Percentiles rank a stretch among this genome's conserved stretches.
Evolutionary conservation across 1,140 invertebrate species (phyloP).

Genomic region (Venturia canescens): DNA sequence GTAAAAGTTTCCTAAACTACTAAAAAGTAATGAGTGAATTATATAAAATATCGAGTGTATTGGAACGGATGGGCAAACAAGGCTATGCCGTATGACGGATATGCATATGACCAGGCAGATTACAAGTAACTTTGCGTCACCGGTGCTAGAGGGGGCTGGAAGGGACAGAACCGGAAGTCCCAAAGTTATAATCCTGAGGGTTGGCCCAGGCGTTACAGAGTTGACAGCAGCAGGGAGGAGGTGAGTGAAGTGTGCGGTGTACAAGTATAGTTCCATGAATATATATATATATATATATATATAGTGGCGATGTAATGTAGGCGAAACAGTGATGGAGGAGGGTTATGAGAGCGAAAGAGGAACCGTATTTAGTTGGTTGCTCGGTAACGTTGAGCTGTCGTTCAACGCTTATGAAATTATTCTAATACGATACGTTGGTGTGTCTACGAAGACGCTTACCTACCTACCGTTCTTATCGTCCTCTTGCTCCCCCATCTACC

Average conservation of each 20-base stretch:
- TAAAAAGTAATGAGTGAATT: neutral
- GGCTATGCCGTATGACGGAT: conserved; percentile 14
- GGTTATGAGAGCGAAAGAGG: neutral
- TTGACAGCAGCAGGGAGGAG: conserved; percentile 23
- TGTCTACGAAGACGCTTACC: conserved; percentile 25
- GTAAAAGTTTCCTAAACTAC: neutral
- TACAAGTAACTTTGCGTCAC: conserved; percentile 24
- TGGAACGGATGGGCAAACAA: neutral
- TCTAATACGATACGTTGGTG: conserved; percentile 44
- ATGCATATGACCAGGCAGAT: conserved; percentile 32
- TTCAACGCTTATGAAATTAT: conserved; percentile 49
- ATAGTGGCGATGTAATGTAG: neutral
- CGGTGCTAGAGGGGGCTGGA: neutral
- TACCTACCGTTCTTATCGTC: conserved; percentile 13
- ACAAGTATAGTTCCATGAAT: neutral
- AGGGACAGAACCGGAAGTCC: conserved; percentile 20
- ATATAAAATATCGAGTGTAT: neutral
- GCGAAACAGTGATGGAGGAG: neutral
- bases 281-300: neutral
- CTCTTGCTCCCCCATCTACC: neutral
- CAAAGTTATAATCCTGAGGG: conserved; percentile 47
- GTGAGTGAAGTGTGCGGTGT: neutral
- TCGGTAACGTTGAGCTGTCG: conserved; percentile 30
- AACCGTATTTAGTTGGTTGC: conserved; percentile 22
- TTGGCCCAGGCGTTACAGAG: conserved; percentile 18